Evolutionary conservation across 2,113 vertebrate genomes (phyloP).

Genomic region (Recurvirostra avosetta): DNA sequence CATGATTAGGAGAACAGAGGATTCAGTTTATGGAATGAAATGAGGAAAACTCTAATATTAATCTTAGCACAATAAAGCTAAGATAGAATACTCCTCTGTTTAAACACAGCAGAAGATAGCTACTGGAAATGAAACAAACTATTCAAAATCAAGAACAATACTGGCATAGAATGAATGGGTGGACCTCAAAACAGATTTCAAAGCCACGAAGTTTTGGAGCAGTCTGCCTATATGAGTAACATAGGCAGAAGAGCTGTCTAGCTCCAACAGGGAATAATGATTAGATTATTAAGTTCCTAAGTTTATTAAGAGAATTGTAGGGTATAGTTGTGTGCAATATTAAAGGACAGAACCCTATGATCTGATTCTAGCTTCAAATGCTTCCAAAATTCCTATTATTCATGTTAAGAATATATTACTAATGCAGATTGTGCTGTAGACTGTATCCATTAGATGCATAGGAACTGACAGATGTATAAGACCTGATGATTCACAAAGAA

Average conservation of each 20-base stretch:
- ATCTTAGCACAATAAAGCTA: not conserved
- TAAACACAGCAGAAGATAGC: not conserved
- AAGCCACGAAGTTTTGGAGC: not conserved
- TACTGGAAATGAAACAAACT: not conserved
- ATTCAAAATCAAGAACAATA: not conserved
- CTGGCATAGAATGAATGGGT: not conserved
- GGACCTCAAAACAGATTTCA: not conserved
- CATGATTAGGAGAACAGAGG: not conserved
- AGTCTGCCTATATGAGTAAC: not conserved
- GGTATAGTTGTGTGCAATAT: not conserved
- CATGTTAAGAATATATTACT: not conserved
- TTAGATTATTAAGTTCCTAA: not conserved
- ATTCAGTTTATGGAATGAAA: not conserved
- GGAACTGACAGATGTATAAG: not conserved
- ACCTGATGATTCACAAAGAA: not conserved
- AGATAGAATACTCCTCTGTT: not conserved
- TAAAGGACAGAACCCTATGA: not conserved
- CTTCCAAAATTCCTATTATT: not conserved
- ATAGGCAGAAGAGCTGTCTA: not conserved
- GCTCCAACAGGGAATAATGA: not conserved
- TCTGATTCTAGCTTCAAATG: not conserved
- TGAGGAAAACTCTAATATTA: not conserved
- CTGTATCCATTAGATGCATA: not conserved
- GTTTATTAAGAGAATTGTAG: not conserved
- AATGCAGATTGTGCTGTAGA: not conserved